Base-by-base conservation (phyloP, 2,888 invertebrate species). In the Cheilosia pagana region DNA sequence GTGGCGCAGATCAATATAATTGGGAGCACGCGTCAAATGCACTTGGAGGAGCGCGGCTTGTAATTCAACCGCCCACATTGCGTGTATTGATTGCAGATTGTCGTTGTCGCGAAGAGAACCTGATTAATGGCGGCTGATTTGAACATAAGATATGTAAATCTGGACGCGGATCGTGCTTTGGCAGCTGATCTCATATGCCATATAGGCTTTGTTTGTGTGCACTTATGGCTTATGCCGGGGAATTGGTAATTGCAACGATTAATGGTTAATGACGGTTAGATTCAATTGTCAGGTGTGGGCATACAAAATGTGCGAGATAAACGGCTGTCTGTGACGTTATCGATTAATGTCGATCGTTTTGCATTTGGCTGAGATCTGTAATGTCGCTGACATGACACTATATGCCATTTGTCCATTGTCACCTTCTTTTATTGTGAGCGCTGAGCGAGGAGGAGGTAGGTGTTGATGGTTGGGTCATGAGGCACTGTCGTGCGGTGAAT, bases 281-380 rank as follows among this genome's bases (percentile, higher is more conserved):
- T 74, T 67, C 74, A 72, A 79, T 79, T 79, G 67, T 74, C 79
- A 79, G 74, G 79, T 79, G 79, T 79, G 79, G 79, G 79, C 53
- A 74, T 67, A 60, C 59, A 59, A 74, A 74, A 79, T 60, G 67
- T 60, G 67, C n/a, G 28, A 79, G 67, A 65, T 79, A 65, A 65
- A 23, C 71, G 65, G 50, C 60, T 67, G 65, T 57, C 60, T 67
- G 16, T 67, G 67, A 79, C 35, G 60, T 60, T 62, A 74, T 79
- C 79, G 60, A 67, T 74, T 60, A 62, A 39, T 60, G 45, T 53
- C 60, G 43, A 71, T 78, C 21, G 63, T 43, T 57, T 57, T 35
- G 14, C 50, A 23, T 55, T 45, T 31, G n/a, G 5, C 57, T 57
- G 31, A 35, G 23, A 57, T 16, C 19, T 14, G 31, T 16, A 39